Evolutionary conservation across 2,888 invertebrate genomes (phyloP).

Genomic region (Erebia epiphron): DNA sequence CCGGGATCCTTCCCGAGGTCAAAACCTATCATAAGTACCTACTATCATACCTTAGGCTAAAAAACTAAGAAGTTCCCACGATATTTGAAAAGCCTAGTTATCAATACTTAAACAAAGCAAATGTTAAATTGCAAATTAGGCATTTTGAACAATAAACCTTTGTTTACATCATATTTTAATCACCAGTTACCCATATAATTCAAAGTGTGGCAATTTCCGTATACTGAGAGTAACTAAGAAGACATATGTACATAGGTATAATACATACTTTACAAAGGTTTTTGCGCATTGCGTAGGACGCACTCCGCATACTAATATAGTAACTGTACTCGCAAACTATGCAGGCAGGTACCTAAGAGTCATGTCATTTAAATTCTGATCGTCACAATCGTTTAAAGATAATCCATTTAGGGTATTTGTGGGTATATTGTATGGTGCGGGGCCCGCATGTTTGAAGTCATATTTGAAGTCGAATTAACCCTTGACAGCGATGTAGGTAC

Average conservation of each 20-base stretch:
- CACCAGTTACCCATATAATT: conserved; percentile 1
- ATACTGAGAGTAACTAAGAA: background rate
- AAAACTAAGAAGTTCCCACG: too few relatives aligned
- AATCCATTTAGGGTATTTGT: background rate
- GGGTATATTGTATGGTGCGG: background rate
- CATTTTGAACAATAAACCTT: conserved; percentile 7
- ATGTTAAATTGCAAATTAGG: conserved; percentile 3
- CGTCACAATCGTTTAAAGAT: background rate
- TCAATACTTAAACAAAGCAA: background rate
- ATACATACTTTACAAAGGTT: conserved; percentile 14
- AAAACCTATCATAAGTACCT: too few relatives aligned
- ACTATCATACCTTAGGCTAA: too few relatives aligned
- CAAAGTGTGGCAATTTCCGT: conserved; percentile 9
- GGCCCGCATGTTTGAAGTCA: background rate
- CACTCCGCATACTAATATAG: background rate
- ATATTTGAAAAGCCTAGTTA: background rate
- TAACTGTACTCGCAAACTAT: conserved; percentile 10
- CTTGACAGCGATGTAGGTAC: too few relatives aligned
- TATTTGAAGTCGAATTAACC: too few relatives aligned
- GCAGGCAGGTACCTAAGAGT: background rate
- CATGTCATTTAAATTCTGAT: background rate
- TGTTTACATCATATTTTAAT: conserved; percentile 2
- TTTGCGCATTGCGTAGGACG: conserved; percentile 15
- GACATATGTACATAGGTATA: conserved; percentile 4
- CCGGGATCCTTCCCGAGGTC: too few relatives aligned